Conservation (phyloP, 2,797 vertebrate genomes). For the Harpagifer antarcticus region DNA sequence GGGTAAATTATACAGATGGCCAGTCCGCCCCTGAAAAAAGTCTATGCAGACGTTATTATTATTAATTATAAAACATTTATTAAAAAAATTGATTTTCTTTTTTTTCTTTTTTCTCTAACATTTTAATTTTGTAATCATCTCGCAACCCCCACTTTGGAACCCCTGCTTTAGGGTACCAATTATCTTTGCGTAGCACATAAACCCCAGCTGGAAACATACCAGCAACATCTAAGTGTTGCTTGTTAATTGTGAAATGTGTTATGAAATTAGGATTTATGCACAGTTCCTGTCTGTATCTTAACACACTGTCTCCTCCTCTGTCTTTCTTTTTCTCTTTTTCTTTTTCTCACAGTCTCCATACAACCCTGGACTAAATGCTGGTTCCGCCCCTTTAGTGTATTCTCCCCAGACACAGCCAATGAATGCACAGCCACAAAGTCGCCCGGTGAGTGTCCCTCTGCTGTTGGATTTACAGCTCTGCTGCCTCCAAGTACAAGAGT, state of each 20-base stretch:
- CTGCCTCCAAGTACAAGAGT: constrained; percentile 23
- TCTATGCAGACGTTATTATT: too few species aligned
- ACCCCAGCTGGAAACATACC: constrained; percentile 35
- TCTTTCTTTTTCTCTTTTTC: constrained; percentile 28
- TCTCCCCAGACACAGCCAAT: constrained; percentile 95
- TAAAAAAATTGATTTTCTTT: too few species aligned
- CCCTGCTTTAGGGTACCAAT: constrained; percentile 43
- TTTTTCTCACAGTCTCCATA: constrained; percentile 89
- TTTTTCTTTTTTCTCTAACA: too few species aligned
- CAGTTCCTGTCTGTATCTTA: constrained; percentile 4
- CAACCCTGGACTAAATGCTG: constrained; percentile 95
- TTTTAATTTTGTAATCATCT: too few species aligned
- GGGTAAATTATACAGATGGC: too few species aligned
- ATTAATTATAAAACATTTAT: too few species aligned
- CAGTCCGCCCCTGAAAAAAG: too few species aligned
- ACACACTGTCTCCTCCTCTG: constrained; percentile 27
- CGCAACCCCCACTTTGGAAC: too few species aligned
- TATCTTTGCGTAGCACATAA: constrained; percentile 43
- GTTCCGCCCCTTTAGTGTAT: constrained; percentile 92
- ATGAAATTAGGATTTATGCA: constrained; percentile 14
- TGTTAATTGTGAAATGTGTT: constrained; percentile 24
- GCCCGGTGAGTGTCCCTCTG: constrained; percentile 90
- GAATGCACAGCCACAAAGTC: constrained; percentile 95
- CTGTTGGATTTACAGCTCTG: constrained; percentile 12
- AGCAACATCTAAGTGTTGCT: constrained; percentile 20